Base-by-base conservation (phyloP, 2,797 vertebrate species). In the Anguilla megastoma region DNA sequence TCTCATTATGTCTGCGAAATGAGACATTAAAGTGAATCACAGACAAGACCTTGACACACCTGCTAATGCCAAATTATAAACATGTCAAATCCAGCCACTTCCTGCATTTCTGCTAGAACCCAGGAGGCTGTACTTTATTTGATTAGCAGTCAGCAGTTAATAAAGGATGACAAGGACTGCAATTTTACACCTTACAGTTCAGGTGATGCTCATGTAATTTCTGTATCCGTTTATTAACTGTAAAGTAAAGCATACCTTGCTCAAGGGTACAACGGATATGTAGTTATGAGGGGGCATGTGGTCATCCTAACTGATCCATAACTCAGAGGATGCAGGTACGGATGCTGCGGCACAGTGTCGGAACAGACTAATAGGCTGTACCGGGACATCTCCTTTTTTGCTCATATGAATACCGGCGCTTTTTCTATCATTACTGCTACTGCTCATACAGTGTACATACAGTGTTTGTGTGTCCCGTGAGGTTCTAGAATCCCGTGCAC, bases 31-130 rank as follows among this genome's bases (percentile, higher is more conserved):
- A 82, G 41, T 50, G 8, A 82, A 50, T 21, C 41, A 33, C 45
- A 50, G 45, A 50, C 79, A 82, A 48, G 45, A 24, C 21, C 41
- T 69, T 79, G 74, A 79, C 74, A 41, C 74, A 41, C 74, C 74
- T 41, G 74, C 74, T 79, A 82, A 50, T 82, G 24, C 79, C 79
- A 48, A 82, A 82, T 82, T 50, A 82, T 24, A 48, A 82, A n/a
- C 45, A 45, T 82, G 41, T 50, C 79, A 82, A 18, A n/a, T 50
- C 9, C 45, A 48, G 41, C 45, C 79, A 48, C 41, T 82, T 16
- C 33, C 74, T 12, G 10, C 30, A 16, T 76, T 9, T 82, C 79
- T 50, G 18, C 45, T 50, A 9, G 21, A 2, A 10, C 79, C 45
- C 21, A 10, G 10, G 5, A 50, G 45, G 21, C 24, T 10, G 24